Evolutionary conservation across 2,888 invertebrate species (phyloP), one percentile per base, ranked within the genome.

Genomic region (Argyresthia goedartella): DNA sequence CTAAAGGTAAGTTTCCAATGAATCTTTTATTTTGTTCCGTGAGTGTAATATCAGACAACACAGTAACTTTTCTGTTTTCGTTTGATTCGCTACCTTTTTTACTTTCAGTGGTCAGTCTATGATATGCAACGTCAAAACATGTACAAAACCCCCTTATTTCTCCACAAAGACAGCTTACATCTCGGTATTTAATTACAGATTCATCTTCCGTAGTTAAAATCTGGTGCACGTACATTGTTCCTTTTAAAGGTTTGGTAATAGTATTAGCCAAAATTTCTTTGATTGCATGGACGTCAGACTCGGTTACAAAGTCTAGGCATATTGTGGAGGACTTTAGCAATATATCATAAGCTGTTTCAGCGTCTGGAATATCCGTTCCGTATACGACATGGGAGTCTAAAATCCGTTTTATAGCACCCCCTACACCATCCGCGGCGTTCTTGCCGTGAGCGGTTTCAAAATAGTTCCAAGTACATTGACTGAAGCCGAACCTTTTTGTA

Each of bases 381-480:
- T 47, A 45, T 34, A 53, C 51, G 11, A 56, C 56, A 14, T 48
- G 39, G 36, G 39, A 34, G 42, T 56, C 54, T 34, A 45, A 47
- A 46, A 35, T 39, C 39, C 56, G 44, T 48, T 54, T 54, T 9
- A 54, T 36, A 36, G 44, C 34, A 15, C 54, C 56, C 36, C 56
- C 56, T 36, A 56, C 46, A 35, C 56, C 56, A 52, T 56, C 55
- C 9, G 55, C 56, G 10, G 56, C 51, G n/a, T n/a, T n/a, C n/a
- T n/a, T 56, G 15, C 56, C 54, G 36, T 56, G 56, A 9, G 50
- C 48, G 13, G 53, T 49, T 53, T 56, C 56, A 50, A 55, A 56
- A 54, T 51, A 56, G 36, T 46, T 49, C 50, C 47, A 48, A 44
- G 51, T 54, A 14, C 33, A 51, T 42, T 51, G n/a, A 51, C 43